A percentile compares a stretch with the other conserved stretches of the same genome.
Evolutionary conservation across 2,888 invertebrate species (phyloP).

Genomic region (Cheilosia urbana): DNA sequence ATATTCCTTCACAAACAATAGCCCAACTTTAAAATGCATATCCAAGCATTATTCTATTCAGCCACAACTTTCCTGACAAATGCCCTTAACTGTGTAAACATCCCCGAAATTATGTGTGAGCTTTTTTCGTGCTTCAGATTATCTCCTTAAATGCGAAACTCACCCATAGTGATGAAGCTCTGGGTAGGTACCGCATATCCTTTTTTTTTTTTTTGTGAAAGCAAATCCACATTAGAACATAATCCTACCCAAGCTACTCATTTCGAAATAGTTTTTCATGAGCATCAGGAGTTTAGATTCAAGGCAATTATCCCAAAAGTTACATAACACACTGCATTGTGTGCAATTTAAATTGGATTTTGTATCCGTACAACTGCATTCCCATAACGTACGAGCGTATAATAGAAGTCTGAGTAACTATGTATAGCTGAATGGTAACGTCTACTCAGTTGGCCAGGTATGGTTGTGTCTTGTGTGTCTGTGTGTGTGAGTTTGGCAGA

Average conservation of each 20-base stretch:
- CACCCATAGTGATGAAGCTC: background rate
- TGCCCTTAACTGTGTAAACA: background rate
- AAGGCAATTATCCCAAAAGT: constrained; percentile 42
- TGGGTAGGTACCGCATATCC: background rate
- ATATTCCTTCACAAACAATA: too few species aligned
- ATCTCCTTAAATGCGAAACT: background rate
- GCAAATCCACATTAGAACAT: constrained; percentile 25
- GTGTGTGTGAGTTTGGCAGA: constrained; percentile 33
- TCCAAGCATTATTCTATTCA: too few species aligned
- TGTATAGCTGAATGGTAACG: too few species aligned
- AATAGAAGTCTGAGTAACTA: background rate
- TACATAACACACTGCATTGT: constrained; percentile 45
- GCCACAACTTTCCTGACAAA: too few species aligned
- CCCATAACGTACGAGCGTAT: constrained; percentile 7
- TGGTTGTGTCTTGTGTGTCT: too few species aligned
- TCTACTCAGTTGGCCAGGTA: too few species aligned
- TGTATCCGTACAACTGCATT: constrained; percentile 40
- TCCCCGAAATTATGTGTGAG: background rate
- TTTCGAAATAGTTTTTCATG: constrained; percentile 20
- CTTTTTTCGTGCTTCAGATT: background rate
- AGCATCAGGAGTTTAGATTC: constrained; percentile 12
- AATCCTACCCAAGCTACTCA: background rate
- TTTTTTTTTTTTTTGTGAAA: background rate
- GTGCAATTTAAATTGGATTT: constrained; percentile 70
- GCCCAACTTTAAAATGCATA: too few species aligned